Evolutionary conservation across 2,113 vertebrate species (phyloP).

Genomic region (Oryzias melastigma): DNA sequence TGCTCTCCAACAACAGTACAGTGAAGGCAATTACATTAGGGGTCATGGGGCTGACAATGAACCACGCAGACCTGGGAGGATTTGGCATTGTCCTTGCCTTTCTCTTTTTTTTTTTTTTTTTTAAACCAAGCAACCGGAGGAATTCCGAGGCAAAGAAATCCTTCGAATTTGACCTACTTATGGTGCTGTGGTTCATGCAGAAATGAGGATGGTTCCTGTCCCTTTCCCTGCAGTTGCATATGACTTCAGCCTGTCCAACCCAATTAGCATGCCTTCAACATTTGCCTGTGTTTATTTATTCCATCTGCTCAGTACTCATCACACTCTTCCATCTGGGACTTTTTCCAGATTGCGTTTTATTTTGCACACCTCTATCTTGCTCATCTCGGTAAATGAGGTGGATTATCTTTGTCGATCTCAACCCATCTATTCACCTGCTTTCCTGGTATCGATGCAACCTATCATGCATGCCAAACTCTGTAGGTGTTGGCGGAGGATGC

Average conservation of each 20-base stretch:
- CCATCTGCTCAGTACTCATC: neutral
- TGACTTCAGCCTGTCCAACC: neutral
- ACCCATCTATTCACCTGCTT: neutral
- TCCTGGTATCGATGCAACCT: neutral
- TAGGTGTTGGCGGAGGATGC: neutral
- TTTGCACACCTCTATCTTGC: neutral
- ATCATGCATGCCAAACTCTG: neutral
- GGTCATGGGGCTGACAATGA: slow-evolving; percentile 19
- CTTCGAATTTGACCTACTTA: slow-evolving; percentile 8
- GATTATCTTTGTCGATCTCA: neutral
- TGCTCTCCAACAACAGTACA: slow-evolving; percentile 2
- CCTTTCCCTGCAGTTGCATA: neutral
- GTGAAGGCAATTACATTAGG: slow-evolving; percentile 7
- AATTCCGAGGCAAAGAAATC: neutral
- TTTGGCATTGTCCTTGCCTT: slow-evolving; percentile 1
- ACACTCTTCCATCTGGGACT: neutral
- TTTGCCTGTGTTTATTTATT: neutral
- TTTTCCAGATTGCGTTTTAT: neutral
- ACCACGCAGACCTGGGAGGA: slow-evolving; percentile 3
- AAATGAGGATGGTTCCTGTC: neutral
- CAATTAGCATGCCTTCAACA: neutral
- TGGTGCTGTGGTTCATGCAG: neutral
- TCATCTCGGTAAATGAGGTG: neutral
- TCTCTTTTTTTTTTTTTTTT: slow-evolving; percentile 19
- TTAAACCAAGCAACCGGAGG: slow-evolving; percentile 18